Evolutionary conservation across 1,140 invertebrate genomes (phyloP).

Genomic region (Drosophila tristis): DNA sequence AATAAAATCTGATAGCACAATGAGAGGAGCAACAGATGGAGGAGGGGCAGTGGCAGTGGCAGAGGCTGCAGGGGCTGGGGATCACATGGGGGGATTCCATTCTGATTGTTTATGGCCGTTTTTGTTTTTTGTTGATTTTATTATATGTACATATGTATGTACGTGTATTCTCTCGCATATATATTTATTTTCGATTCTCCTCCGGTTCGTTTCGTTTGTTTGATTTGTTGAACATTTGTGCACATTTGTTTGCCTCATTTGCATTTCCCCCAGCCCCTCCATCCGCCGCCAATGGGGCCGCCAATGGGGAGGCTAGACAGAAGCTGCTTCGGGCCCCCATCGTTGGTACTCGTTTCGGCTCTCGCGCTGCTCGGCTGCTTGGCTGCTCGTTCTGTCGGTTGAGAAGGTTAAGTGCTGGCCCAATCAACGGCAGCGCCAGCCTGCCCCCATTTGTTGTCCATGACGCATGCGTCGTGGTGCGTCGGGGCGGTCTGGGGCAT

Average conservation of each 20-base stretch:
- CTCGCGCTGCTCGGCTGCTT: too few species aligned
- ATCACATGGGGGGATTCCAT: background rate
- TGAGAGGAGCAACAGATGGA: conserved; percentile 11
- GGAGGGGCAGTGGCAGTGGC: background rate
- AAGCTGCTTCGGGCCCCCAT: conserved; percentile 5
- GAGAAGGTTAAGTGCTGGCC: conserved; percentile 72
- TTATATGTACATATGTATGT: too few species aligned
- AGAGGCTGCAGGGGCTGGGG: background rate
- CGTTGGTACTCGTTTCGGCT: too few species aligned
- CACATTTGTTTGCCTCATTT: conserved; percentile 74
- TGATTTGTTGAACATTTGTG: conserved; percentile 67
- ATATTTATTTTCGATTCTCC: conserved; percentile 16
- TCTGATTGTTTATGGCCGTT: conserved; percentile 56
- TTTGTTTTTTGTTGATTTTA: conserved; percentile 3
- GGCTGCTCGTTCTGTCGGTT: conserved; percentile 34
- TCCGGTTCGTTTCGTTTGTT: conserved; percentile 24
- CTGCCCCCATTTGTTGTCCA: conserved; percentile 68
- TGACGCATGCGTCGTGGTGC: conserved; percentile 65
- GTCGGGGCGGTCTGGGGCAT: background rate
- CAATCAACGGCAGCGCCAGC: conserved; percentile 65
- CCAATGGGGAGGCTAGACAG: conserved; percentile 59
- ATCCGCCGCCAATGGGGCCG: conserved; percentile 6
- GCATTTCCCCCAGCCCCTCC: conserved; percentile 39
- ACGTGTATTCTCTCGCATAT: background rate
- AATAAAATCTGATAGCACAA: conserved; percentile 72